A percentile compares a stretch with the other conserved stretches of the same genome.
Evolutionary conservation across 2,888 invertebrate genomes (phyloP).

Genomic region (Eulithis testata): DNA sequence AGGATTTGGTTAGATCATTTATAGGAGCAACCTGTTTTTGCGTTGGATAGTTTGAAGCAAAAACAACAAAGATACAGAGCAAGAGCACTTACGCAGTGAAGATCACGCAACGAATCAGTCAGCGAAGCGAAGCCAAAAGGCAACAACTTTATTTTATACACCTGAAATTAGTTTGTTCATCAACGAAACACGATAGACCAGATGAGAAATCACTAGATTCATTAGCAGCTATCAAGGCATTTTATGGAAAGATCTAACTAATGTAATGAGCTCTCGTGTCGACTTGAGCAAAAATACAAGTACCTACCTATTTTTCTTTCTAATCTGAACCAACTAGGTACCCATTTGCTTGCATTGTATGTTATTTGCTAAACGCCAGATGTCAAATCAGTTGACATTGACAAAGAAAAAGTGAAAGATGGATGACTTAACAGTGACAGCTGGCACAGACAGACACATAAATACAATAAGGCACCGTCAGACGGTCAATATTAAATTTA

Average conservation of each 20-base stretch:
- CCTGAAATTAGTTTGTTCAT: conserved; percentile 24
- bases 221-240: conserved; percentile 19
- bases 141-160: conserved; percentile 23
- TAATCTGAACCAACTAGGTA: conserved; percentile 30
- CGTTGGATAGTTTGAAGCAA: conserved; percentile 56
- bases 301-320: conserved; percentile 49
- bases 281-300: conserved; percentile 70
- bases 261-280: conserved; percentile 30
- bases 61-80: conserved; percentile 74
- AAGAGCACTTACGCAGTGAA: conserved; percentile 68
- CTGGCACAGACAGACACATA: too few species aligned
- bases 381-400: conserved; percentile 20
- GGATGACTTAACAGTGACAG: too few species aligned
- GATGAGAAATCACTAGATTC: conserved; percentile 13
- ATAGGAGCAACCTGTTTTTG: conserved; percentile 63
- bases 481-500: too few species aligned
- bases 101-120: conserved; percentile 53
- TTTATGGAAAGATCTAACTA: conserved; percentile 5
- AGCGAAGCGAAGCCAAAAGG: conserved; percentile 44
- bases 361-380: conserved; percentile 32
- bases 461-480: too few species aligned
- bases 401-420: not conserved
- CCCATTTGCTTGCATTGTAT: too few species aligned
- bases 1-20: conserved; percentile 41
- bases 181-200: conserved; percentile 19